Evolutionary conservation across 2,888 invertebrate genomes (phyloP).

Genomic region (Choristoneura rosaceana): DNA sequence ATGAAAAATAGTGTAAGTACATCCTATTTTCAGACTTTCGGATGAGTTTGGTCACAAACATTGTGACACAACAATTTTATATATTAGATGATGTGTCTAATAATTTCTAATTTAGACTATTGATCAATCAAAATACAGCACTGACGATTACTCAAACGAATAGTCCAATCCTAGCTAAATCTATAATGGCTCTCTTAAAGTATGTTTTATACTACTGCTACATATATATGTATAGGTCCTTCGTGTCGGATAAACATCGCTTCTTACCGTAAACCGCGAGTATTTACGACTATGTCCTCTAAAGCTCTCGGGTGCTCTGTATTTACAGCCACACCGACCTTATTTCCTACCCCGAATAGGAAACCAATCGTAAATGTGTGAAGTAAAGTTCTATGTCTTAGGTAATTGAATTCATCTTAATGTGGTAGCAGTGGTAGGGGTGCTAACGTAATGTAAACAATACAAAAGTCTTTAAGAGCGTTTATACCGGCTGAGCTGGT

Average conservation of each 20-base stretch:
- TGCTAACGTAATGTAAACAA: background rate
- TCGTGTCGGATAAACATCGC: constrained; percentile 49
- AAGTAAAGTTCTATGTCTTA: constrained; percentile 14
- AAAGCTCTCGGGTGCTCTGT: constrained; percentile 29
- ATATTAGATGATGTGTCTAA: background rate
- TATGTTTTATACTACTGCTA: background rate
- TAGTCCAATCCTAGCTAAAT: constrained; percentile 1
- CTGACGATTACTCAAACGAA: background rate
- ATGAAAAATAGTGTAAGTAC: too few species aligned
- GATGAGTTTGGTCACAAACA: too few species aligned
- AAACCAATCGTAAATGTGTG: constrained; percentile 31
- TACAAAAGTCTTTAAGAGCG: background rate
- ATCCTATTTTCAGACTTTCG: too few species aligned
- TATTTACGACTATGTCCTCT: constrained; percentile 51
- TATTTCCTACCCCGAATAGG: constrained; percentile 23
- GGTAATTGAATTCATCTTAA: constrained; percentile 11
- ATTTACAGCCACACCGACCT: constrained; percentile 27
- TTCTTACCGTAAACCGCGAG: constrained; percentile 51
- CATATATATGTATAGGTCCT: constrained; percentile 42
- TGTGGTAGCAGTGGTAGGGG: background rate
- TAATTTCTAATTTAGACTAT: background rate
- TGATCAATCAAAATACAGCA: background rate
- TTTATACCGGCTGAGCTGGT: too few species aligned
- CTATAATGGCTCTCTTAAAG: background rate
- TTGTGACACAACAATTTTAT: too few species aligned